phyloP scores from a whole-genome alignment of 2,797 vertebrate species.

The Myripristis jacobus region DNA sequence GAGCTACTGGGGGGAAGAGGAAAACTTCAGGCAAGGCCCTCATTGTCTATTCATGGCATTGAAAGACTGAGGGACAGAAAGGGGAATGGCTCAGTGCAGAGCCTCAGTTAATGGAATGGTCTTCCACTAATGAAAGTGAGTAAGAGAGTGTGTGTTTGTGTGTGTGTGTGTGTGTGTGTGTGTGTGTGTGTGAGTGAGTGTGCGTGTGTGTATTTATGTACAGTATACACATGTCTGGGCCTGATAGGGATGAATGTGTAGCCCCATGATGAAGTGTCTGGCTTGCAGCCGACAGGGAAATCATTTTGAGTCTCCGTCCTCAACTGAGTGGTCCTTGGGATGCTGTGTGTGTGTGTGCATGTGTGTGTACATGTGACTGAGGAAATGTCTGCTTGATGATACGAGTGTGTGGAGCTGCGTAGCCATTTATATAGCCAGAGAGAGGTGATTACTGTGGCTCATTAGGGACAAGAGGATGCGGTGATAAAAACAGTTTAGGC shows the following conservation, averaged over 20 bases:
- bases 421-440: conserved; percentile 46
- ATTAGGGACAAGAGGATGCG: conserved; percentile 57
- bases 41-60: conserved; percentile 68
- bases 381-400: conserved; percentile 36
- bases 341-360: not conserved
- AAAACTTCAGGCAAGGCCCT: conserved; percentile 51
- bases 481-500: conserved; percentile 62
- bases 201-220: too few species aligned
- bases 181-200: conserved; percentile 14
- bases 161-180: conserved; percentile 19
- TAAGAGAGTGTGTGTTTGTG: conserved; percentile 19
- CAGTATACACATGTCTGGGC: not conserved
- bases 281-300: conserved; percentile 2
- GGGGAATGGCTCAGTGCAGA: conserved; percentile 45
- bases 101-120: conserved; percentile 47
- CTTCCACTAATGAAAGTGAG: conserved; percentile 66
- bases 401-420: conserved; percentile 40
- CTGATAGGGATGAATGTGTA: not conserved
- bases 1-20: conserved; percentile 4
- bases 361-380: conserved; percentile 20
- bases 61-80: conserved; percentile 58
- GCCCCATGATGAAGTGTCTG: not conserved
- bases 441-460: conserved; percentile 46
- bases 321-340: conserved; percentile 1
- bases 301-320: conserved; percentile 18